A percentile compares a stretch with the other conserved stretches of the same genome.
These are phyloP conservation scores for Onychomys torridus DNA, from an alignment of 2,797 vertebrate species.

Conservation along the genomic window DNA sequence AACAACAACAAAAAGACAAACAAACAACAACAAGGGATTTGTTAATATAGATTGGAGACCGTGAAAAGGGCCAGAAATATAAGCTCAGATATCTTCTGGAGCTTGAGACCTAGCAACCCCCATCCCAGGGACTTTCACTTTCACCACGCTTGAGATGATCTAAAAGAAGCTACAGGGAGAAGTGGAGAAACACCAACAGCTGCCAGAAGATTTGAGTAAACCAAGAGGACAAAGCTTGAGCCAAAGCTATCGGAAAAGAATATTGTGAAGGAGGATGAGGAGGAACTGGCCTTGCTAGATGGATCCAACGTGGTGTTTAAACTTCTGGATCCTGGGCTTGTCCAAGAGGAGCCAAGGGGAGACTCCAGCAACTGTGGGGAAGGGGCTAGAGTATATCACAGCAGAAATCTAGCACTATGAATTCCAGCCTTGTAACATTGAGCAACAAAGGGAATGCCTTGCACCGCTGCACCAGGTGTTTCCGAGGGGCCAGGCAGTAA, in stretches of 20 bases:
- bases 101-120: background rate
- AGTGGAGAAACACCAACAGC: conserved; percentile 92
- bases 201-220: conserved; percentile 95
- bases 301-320: conserved; percentile 93
- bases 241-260: conserved; percentile 93
- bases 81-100: background rate
- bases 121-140: background rate
- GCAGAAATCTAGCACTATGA: background rate
- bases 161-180: conserved; percentile 94
- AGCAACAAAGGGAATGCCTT: background rate
- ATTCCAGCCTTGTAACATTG: background rate
- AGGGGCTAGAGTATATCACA: conserved; percentile 94
- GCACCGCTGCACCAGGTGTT: background rate
- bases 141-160: conserved; percentile 91
- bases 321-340: conserved; percentile 93
- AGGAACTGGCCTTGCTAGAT: conserved; percentile 93
- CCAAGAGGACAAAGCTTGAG: conserved; percentile 93
- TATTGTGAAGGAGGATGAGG: conserved; percentile 86
- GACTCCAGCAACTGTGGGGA: conserved; percentile 93
- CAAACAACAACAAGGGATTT: background rate
- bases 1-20: background rate
- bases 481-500: background rate
- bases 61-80: conserved; percentile 14
- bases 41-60: background rate
- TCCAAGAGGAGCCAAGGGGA: conserved; percentile 94